These are phyloP conservation scores for Luperina testacea DNA, from an alignment of 2,888 invertebrate species.

Conservation along the genomic window DNA sequence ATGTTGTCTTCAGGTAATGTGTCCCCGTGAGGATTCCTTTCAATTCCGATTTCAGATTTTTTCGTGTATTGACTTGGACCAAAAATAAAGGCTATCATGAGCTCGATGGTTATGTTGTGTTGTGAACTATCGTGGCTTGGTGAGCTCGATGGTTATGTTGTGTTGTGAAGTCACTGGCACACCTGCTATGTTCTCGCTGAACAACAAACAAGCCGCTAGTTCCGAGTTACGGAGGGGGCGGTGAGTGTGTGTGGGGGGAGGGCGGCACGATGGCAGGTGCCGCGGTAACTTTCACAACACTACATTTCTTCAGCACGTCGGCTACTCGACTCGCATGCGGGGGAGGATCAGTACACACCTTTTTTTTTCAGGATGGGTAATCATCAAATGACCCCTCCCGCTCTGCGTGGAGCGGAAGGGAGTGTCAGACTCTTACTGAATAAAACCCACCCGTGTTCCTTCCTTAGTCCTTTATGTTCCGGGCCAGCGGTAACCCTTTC, in stretches of 20 bases:
- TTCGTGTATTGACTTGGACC: not conserved
- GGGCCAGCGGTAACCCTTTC: no score
- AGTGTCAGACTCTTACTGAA: no score
- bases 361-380: no score
- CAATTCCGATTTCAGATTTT: not conserved
- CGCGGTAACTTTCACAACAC: conserved; percentile 12
- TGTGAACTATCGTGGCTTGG: no score
- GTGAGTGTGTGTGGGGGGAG: not conserved
- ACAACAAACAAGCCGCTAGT: conserved; percentile 9
- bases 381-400: no score
- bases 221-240: not conserved
- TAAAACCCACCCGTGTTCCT: no score
- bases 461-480: no score
- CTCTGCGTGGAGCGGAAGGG: no score
- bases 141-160: no score
- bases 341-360: not conserved
- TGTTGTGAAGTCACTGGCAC: not conserved
- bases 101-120: no score
- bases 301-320: conserved; percentile 18
- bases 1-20: not conserved
- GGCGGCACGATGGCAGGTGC: not conserved
- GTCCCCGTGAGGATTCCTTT: not conserved
- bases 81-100: not conserved
- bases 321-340: not conserved
- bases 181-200: not conserved